Conservation (phyloP, 2,797 vertebrate species). For the Scarus forsteni region DNA sequence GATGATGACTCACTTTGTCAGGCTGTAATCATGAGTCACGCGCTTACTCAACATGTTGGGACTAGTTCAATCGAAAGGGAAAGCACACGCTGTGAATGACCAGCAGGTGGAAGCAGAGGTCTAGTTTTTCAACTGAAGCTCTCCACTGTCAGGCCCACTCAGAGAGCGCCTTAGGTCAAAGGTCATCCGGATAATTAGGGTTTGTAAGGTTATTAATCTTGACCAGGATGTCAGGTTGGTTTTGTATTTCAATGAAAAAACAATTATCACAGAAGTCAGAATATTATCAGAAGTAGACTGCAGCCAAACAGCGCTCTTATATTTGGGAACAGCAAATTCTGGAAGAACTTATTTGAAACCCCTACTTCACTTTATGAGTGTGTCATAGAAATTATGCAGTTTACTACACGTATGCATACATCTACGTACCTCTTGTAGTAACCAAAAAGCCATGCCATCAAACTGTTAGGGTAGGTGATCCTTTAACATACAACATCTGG, state of each 20-base stretch:
- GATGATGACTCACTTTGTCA: constrained; percentile 58
- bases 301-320: no score
- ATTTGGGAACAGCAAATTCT: no score
- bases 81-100: constrained; percentile 16
- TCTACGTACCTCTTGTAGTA: no score
- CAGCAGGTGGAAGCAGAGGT: constrained; percentile 67
- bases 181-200: constrained; percentile 16
- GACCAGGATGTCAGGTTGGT: constrained; percentile 35
- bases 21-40: constrained; percentile 60
- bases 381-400: no score
- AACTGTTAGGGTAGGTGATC: no score
- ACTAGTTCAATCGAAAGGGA: constrained; percentile 16
- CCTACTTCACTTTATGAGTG: no score
- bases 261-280: neutral
- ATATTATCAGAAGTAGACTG: no score
- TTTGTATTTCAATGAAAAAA: constrained; percentile 26
- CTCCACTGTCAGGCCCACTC: neutral
- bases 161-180: constrained; percentile 22
- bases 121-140: neutral
- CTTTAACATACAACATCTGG: no score
- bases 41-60: constrained; percentile 43
- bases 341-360: no score
- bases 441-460: no score
- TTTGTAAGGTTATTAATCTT: constrained; percentile 8
- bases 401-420: no score